phyloP scores from a whole-genome alignment of 2,113 vertebrate species.

The Genyomyrus donnyi region DNA sequence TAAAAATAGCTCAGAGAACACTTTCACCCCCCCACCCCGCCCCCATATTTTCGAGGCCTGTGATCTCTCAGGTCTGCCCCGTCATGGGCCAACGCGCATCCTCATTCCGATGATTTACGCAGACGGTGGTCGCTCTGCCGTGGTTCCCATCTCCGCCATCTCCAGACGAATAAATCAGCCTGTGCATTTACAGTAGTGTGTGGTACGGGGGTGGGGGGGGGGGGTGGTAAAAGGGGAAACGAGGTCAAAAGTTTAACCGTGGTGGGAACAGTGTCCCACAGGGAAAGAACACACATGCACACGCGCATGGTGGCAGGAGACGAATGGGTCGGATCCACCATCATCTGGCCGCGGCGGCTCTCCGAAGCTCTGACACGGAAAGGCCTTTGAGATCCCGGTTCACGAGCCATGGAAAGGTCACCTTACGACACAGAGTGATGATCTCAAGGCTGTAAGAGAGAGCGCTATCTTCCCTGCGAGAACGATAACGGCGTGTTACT shows the following conservation, averaged over 20 bases:
- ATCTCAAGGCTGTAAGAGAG: neutral
- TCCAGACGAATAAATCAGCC: neutral
- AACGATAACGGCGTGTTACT: neutral
- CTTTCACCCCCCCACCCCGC: slow-evolving; percentile 2
- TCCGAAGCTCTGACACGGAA: neutral
- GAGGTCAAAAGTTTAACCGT: slow-evolving; percentile 14
- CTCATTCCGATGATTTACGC: neutral
- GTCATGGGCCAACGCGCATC: neutral
- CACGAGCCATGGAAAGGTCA: slow-evolving; percentile 17
- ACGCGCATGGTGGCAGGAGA: neutral
- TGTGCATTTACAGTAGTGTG: neutral
- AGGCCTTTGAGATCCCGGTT: neutral
- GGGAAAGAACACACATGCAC: neutral
- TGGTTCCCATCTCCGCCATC: neutral
- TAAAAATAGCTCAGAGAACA: neutral
- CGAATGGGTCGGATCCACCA: neutral
- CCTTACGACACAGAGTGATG: slow-evolving; percentile 3
- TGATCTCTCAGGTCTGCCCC: neutral
- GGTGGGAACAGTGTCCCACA: neutral
- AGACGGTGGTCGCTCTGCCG: neutral
- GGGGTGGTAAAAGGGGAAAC: neutral
- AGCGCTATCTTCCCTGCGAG: neutral
- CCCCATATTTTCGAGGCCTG: neutral
- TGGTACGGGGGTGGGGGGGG: neutral
- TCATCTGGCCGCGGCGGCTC: neutral